Evolutionary conservation across 35 echinoderm and acorn worm genomes (phyloP).

Genomic region (Chiridota heheva): DNA sequence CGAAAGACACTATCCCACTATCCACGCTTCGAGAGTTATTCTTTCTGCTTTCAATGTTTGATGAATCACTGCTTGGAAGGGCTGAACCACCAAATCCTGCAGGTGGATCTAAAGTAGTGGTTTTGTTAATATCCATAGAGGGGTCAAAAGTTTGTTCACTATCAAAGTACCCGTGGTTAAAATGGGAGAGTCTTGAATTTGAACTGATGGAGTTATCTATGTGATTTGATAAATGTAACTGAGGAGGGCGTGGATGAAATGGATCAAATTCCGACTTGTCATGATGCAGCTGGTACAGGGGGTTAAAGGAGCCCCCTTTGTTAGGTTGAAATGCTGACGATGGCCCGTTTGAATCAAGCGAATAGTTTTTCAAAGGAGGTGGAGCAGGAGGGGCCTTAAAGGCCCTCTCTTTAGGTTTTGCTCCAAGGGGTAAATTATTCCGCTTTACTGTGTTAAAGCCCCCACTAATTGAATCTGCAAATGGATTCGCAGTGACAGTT

Average conservation of each 20-base stretch:
- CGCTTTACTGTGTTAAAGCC: constrained; percentile 48
- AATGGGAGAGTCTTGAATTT: constrained; percentile 2
- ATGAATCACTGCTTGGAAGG: too few relatives aligned
- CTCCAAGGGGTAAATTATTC: constrained; percentile 48
- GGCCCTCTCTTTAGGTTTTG: constrained; percentile 69
- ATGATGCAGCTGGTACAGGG: constrained; percentile 65
- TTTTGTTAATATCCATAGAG: constrained; percentile 2
- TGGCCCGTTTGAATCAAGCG: not conserved
- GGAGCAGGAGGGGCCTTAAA: not conserved
- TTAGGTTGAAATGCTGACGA: constrained; percentile 14
- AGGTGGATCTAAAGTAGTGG: too few relatives aligned
- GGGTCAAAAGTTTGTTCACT: too few relatives aligned
- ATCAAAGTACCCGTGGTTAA: constrained; percentile 35
- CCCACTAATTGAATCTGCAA: constrained; percentile 37
- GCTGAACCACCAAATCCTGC: too few relatives aligned
- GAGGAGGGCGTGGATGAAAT: not conserved
- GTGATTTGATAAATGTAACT: not conserved
- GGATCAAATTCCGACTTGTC: constrained; percentile 32
- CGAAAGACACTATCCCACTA: constrained; percentile 57
- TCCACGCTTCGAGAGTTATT: too few relatives aligned
- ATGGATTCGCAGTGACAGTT: constrained; percentile 12
- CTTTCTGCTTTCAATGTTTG: too few relatives aligned
- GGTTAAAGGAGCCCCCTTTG: constrained; percentile 50
- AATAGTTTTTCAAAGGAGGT: not conserved
- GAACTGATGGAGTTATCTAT: constrained; percentile 42